These are phyloP conservation scores for Leptestheria dahalacensis DNA, from an alignment of 1,140 invertebrate species.

Conservation along the genomic window DNA sequence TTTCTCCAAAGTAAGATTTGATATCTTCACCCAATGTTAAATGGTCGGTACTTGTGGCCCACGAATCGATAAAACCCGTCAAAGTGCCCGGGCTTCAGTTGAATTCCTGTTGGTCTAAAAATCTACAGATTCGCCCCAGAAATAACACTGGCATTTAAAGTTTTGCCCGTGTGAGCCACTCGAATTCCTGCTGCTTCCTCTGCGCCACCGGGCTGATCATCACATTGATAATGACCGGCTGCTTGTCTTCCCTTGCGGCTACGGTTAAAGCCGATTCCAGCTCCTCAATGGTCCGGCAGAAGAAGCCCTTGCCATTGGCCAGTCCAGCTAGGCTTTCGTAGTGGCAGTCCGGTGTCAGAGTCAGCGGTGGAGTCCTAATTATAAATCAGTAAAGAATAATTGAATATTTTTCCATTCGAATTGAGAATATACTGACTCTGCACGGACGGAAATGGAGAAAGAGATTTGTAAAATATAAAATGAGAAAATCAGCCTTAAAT, in stretches of 20 bases:
- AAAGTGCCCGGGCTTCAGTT: too few relatives aligned
- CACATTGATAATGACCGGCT: slow-evolving; percentile 77
- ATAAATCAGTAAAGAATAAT: slow-evolving; percentile 13
- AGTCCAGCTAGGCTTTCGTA: slow-evolving; percentile 84
- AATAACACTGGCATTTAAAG: slow-evolving; percentile 40
- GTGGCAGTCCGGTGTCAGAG: slow-evolving; percentile 52
- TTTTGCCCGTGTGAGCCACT: slow-evolving; percentile 83
- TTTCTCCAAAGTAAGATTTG: too few relatives aligned
- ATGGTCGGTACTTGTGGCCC: too few relatives aligned
- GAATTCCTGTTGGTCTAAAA: too few relatives aligned
- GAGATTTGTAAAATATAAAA: too few relatives aligned
- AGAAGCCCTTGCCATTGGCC: slow-evolving; percentile 63
- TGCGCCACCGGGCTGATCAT: slow-evolving; percentile 74
- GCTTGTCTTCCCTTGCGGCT: slow-evolving; percentile 44
- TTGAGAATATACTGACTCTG: too few relatives aligned
- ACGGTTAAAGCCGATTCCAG: slow-evolving; percentile 49
- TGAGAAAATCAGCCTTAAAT: too few relatives aligned
- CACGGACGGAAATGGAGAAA: too few relatives aligned
- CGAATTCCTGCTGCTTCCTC: slow-evolving; percentile 76
- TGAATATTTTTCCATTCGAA: not conserved
- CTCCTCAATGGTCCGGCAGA: slow-evolving; percentile 58
- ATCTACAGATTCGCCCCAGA: too few relatives aligned
- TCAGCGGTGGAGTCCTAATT: slow-evolving; percentile 63
- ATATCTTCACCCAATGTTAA: too few relatives aligned
- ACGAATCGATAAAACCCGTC: too few relatives aligned